phyloP scores from a whole-genome alignment of 2,113 vertebrate genomes.

The Macrotis lagotis region DNA sequence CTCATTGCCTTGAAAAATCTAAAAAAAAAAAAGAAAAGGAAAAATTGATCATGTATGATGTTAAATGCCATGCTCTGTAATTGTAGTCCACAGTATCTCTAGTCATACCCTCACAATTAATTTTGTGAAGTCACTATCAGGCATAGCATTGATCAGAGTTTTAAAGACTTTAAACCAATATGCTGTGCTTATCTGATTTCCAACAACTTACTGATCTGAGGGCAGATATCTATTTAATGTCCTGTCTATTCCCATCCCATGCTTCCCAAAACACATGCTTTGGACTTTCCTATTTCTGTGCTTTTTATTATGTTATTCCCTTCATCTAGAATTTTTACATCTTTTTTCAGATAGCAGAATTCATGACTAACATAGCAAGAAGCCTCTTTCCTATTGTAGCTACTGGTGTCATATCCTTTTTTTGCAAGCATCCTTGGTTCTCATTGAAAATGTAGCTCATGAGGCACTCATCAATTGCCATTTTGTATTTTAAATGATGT shows the following conservation, averaged over 20 bases:
- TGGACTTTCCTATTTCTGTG: neutral
- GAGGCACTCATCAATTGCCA: neutral
- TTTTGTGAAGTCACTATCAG: neutral
- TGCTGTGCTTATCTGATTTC: neutral
- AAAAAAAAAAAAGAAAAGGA: too few species aligned
- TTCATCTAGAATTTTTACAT: neutral
- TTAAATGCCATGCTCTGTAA: neutral
- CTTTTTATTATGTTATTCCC: neutral
- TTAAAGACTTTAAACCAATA: neutral
- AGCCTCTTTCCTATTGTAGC: neutral
- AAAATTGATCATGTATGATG: neutral
- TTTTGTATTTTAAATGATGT: too few species aligned
- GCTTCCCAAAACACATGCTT: neutral
- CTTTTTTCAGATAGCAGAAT: neutral
- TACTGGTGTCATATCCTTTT: neutral
- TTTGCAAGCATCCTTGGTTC: neutral
- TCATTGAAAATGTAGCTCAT: neutral
- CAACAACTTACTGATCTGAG: neutral
- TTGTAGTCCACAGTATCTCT: neutral
- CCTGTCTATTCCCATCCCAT: neutral
- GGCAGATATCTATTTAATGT: neutral
- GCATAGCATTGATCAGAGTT: neutral
- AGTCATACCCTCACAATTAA: neutral
- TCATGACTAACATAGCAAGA: neutral
- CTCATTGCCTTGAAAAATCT: too few species aligned